phyloP scores from a whole-genome alignment of 2,113 vertebrate genomes.

The Leptosomus discolor region DNA sequence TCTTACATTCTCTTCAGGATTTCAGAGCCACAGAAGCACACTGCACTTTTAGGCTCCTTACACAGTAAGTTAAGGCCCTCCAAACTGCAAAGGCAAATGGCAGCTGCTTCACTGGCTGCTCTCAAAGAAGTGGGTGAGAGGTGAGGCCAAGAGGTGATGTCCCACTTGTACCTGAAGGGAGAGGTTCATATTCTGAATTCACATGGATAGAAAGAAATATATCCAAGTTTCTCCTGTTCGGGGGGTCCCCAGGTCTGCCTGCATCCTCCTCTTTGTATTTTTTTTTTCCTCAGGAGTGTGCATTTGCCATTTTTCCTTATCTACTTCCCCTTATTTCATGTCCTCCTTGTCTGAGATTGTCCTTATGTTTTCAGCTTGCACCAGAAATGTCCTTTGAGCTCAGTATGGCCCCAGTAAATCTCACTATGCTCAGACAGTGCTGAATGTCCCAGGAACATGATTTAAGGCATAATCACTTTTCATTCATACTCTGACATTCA shows the following conservation, averaged over 20 bases:
- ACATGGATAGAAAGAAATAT: not conserved
- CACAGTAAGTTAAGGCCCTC: not conserved
- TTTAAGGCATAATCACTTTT: not conserved
- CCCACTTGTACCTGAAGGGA: not conserved
- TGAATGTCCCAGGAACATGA: not conserved
- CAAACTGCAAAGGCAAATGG: not conserved
- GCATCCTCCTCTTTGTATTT: not conserved
- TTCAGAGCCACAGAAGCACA: not conserved
- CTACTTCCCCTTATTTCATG: not conserved
- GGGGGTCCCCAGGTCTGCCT: not conserved
- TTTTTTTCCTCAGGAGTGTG: not conserved
- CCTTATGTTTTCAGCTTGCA: not conserved
- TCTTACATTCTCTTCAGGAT: not conserved
- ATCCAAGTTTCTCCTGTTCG: not conserved
- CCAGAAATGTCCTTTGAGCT: not conserved
- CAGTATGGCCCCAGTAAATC: not conserved
- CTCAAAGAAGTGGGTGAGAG: not conserved
- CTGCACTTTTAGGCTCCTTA: not conserved
- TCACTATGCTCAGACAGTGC: not conserved
- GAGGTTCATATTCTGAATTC: not conserved
- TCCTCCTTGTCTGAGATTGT: not conserved
- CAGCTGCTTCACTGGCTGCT: not conserved
- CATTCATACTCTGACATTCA: not conserved
- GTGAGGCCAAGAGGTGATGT: not conserved
- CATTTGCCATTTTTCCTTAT: not conserved